Evolutionary conservation across 2,113 vertebrate species (phyloP), one percentile per base, ranked within the genome.

Genomic region (Petromus typicus): DNA sequence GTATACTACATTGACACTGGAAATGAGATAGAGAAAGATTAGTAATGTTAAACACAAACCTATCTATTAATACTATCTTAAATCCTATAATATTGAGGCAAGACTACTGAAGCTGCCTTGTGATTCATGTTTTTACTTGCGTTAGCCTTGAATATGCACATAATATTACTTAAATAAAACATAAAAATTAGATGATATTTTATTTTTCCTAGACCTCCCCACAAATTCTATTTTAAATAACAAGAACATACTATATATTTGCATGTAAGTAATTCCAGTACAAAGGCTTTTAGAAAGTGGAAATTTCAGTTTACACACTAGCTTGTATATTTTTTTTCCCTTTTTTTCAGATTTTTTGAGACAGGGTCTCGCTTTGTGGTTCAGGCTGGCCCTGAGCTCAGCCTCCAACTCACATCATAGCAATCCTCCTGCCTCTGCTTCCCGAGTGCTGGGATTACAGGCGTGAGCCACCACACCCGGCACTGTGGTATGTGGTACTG

Each of bases 71-170:
- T 89, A 85, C 8, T 86, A 56, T 90, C 69, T 48, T 64, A 69
- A 95, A 89, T 93, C 48, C 32, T 76, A 10, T 86, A 86, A 57
- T 40, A 84, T 11, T 84, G 59, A 86, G 22, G 4, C 12, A 95
- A 63, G 18, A 40, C n/a, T 86, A 48, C n/a, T 94, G 66, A 92
- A 92, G 61, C 20, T 83, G 4, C 59, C 81, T 32, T 84, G n/a
- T 79, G 63, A 95, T 75, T 92, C 69, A 61, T 37, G 48, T 81
- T 91, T 93, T 95, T 89, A 94, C 59, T 93, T 93, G 43, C 37
- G 93, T 85, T 71, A 78, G 7, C 17, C 71, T 94, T 32, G 48
- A 78, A 69, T 66, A 82, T 86, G 51, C 37, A 43, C 43, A 84
- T 61, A 10, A 2, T 37, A 1, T 81, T 94, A 76, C 5, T 90